Base-by-base conservation (phyloP, 1,140 invertebrate species). In the Nebria ingens region DNA sequence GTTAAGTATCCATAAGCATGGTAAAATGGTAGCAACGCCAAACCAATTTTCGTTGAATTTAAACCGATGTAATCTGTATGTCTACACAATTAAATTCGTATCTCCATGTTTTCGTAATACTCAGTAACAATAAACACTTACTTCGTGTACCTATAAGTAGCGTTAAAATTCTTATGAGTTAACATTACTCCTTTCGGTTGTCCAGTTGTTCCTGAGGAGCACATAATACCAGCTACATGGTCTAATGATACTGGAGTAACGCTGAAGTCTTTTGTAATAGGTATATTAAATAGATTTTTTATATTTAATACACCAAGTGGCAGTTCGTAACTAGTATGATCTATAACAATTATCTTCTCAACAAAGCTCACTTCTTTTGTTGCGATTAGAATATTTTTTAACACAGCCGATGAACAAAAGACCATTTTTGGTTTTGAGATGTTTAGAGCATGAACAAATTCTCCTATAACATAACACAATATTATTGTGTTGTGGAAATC, bases 121-220 rank as follows among this genome's bases (percentile, higher is more conserved):
- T n/a, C 25, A 34, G 25, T 9, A 34, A 34, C 25, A 6, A 34
- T 12, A 12, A 12, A 11, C 22, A 51, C 2, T 21, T 51, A 51
- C 50, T 13, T 23, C 4, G 21, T 20, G 13, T 13, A 21, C 12
- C 19, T 12, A 23, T 13, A 51, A 3, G 19, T 12, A 13, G 73
- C 64, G 21, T 78, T 65, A 9, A 84, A 61, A 63, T 78, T 82
- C 19, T 59, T 64, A 64, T 87, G 84, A 1, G 84, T 85, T 34
- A 89, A 66, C 75, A 85, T 81, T 0, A 88, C 87, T 17, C 86
- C 87, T 70, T 91, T 91, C 0, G 88, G 86, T 23, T 82, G 65
- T 54, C 87, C 86, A 21, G 85, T 89, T 6, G 86, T 87, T 17
- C 86, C 86, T 1, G 76, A 77, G 12, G 75, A 77, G 61, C 73